Base-by-base conservation (phyloP, 2,113 vertebrate genomes). In the Pogona vitticeps region DNA sequence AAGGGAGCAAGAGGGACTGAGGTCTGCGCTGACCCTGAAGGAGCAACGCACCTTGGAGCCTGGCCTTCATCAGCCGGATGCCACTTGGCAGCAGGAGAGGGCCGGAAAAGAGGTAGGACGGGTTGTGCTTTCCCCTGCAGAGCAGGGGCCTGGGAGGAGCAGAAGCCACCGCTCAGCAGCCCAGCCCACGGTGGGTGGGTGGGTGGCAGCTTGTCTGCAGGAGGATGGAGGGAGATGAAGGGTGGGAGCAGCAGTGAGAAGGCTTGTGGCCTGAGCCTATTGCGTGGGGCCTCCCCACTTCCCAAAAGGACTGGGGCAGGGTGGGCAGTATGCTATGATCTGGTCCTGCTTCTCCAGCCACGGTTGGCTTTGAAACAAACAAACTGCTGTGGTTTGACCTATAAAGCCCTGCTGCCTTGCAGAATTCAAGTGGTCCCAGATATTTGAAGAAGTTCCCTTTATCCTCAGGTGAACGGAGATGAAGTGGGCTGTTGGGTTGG, bases 41-140 rank as follows among this genome's bases (percentile, higher is more conserved):
- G 86, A 91, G 40, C 77, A 83, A 8, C 59, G 86, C 52, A 84
- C 88, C 56, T 84, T 65, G 52, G 80, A n/a, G 70, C 80, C 91
- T 70, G 80, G 82, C 58, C 88, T 70, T 65, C 85, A 87, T 76
- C 89, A 7, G 33, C 7, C 85, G 87, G 89, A 95, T 65, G 88
- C 88, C 88, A 87, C 92, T 85, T 67, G 73, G 33, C 89, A 67
- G 84, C 89, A 95, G 88, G 91, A 94, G 80, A 87, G 94, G 85
- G 65, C 76, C 59, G 85, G 91, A 86, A 79, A 87, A 75, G 91
- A 94, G 90, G 89, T 95, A 86, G 72, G 42, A 90, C 77, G 88
- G 78, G 42, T 1, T 1, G 10, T 38, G 42, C 52, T 9, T 21
- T 13, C 2, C 2, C 65, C 31, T 1, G 10, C 65, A 13, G 65